Percentiles rank a stretch among this genome's conserved stretches.
These are phyloP conservation scores for Cromileptes altivelis DNA, from an alignment of 2,113 vertebrate species.

Conservation along the genomic window DNA sequence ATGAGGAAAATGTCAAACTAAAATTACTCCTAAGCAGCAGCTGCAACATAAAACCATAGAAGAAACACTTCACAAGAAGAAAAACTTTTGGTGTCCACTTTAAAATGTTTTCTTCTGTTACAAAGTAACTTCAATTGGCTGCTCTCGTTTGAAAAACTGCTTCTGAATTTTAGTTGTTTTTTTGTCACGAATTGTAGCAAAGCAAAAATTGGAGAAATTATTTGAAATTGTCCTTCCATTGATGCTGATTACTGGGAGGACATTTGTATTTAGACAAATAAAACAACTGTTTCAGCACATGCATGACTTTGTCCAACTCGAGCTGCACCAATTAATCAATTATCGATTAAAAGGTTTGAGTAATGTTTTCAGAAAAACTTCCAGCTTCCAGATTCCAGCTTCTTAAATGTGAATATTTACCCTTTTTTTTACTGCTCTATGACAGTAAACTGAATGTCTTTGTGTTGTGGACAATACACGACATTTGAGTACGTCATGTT, in stretches of 20 bases:
- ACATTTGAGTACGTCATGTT: no score
- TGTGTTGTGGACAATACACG: no score
- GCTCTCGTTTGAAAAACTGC: neutral
- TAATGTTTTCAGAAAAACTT: no score
- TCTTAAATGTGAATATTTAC: no score
- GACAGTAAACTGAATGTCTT: no score
- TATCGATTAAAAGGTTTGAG: no score
- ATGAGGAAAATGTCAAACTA: conserved; percentile 3
- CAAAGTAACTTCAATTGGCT: neutral
- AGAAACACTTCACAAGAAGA: neutral
- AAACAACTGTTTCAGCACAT: neutral
- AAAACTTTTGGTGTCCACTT: neutral
- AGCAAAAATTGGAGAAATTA: neutral
- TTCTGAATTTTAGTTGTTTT: no score
- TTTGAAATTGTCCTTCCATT: neutral
- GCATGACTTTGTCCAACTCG: neutral
- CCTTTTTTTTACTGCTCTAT: no score
- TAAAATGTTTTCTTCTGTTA: neutral
- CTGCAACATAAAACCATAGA: neutral
- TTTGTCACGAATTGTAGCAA: neutral
- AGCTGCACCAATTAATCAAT: no score
- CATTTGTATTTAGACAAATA: neutral
- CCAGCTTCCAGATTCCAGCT: no score
- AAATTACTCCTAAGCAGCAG: neutral
- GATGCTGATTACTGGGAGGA: neutral